Percentiles rank a stretch among this genome's conserved stretches.
These are phyloP conservation scores for Hoplodrina ambigua DNA, from an alignment of 2,888 invertebrate genomes.

Conservation along the genomic window DNA sequence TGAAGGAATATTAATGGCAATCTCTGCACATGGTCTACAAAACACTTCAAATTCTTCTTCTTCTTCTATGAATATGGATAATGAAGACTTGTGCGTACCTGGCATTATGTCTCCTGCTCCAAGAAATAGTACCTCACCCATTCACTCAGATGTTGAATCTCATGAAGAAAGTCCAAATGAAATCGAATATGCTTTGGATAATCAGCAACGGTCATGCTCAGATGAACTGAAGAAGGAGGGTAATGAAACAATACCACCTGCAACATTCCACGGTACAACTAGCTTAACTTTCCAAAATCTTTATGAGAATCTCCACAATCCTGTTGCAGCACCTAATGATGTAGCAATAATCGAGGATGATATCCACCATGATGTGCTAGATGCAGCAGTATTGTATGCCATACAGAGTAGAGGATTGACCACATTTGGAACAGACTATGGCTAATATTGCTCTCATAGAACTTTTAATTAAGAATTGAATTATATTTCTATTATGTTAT, in stretches of 20 bases:
- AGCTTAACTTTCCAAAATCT: constrained; percentile 71
- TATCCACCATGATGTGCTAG: constrained; percentile 91
- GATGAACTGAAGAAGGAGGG: constrained; percentile 62
- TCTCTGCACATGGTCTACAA: constrained; percentile 93
- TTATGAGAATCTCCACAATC: constrained; percentile 63
- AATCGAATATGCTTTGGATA: constrained; percentile 66
- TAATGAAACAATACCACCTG: constrained; percentile 67
- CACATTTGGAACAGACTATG: constrained; percentile 85
- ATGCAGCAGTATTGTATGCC: constrained; percentile 93
- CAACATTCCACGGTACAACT: constrained; percentile 73
- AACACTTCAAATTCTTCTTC: constrained; percentile 74
- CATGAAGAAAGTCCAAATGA: constrained; percentile 63
- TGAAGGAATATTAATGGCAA: constrained; percentile 94
- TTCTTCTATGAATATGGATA: constrained; percentile 48
- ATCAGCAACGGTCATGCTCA: constrained; percentile 70
- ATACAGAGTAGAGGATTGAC: constrained; percentile 93
- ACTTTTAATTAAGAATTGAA: constrained; percentile 13
- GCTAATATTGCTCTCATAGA: constrained; percentile 70
- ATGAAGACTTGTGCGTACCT: constrained; percentile 38
- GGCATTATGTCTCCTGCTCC: constrained; percentile 64
- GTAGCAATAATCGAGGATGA: constrained; percentile 15
- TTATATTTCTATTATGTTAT: constrained; percentile 42
- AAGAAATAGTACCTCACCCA: constrained; percentile 68
- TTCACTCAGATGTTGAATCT: constrained; percentile 73
- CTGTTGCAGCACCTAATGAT: constrained; percentile 22